A percentile compares a stretch with the other conserved stretches of the same genome.
Evolutionary conservation across 1,140 invertebrate species (phyloP).

Genomic region (Sycobia sp.): DNA sequence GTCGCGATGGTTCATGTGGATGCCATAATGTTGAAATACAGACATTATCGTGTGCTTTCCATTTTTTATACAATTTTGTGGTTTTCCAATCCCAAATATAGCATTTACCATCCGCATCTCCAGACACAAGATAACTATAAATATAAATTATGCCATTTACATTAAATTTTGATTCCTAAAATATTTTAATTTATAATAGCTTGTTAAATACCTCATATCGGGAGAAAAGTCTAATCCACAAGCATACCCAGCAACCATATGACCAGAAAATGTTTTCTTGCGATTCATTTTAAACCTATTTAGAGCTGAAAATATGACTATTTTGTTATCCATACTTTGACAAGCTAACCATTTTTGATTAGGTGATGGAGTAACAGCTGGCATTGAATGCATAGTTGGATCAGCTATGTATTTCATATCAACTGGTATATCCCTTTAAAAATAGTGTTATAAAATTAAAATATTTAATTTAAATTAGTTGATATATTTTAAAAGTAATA

Average conservation of each 20-base stretch:
- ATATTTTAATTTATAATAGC: background rate
- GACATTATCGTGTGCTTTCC: slow-evolving; percentile 98
- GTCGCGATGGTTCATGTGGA: slow-evolving; percentile 96
- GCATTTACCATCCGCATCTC: slow-evolving; percentile 99
- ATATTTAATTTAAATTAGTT: slow-evolving; percentile 5
- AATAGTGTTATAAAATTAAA: slow-evolving; percentile 45
- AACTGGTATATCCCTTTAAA: slow-evolving; percentile 98
- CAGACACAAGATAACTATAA: slow-evolving; percentile 93
- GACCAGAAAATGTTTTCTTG: slow-evolving; percentile 97
- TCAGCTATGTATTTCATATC: slow-evolving; percentile 99
- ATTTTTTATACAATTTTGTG: slow-evolving; percentile 96
- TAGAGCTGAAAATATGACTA: slow-evolving; percentile 95
- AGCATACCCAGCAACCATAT: slow-evolving; percentile 99
- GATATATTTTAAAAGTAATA: slow-evolving; percentile 11
- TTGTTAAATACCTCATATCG: slow-evolving; percentile 89
- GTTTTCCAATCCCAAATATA: slow-evolving; percentile 99
- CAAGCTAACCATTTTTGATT: slow-evolving; percentile 99
- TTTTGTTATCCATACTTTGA: slow-evolving; percentile 99
- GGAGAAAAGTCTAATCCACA: slow-evolving; percentile 97
- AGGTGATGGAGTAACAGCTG: slow-evolving; percentile 90
- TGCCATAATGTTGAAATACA: slow-evolving; percentile 96
- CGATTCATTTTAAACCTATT: slow-evolving; percentile 97
- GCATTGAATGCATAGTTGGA: slow-evolving; percentile 99
- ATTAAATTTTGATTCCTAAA: no score
- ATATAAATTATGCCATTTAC: slow-evolving; percentile 10